Conservation (phyloP, 2,113 vertebrate genomes). For the Gambusia holbrooki region DNA sequence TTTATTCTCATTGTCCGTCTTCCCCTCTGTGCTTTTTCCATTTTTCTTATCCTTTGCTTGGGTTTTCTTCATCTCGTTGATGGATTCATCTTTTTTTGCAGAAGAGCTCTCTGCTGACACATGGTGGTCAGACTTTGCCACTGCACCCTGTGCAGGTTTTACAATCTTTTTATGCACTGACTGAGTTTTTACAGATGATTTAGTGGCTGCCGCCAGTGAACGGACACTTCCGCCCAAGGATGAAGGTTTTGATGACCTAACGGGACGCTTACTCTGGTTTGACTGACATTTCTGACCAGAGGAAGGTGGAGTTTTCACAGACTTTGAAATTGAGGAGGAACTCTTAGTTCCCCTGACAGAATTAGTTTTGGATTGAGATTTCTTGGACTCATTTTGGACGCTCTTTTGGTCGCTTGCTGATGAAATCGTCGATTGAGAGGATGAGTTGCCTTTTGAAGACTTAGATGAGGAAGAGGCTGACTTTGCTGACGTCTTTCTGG, state of each 20-base stretch:
- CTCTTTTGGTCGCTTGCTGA: neutral
- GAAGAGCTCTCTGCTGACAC: conserved; percentile 29
- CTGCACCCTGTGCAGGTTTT: neutral
- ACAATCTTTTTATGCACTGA: neutral
- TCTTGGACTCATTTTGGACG: conserved; percentile 2
- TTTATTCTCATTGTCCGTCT: neutral
- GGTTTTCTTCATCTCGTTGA: neutral
- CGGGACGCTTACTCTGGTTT: conserved; percentile 11
- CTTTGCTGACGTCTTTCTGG: conserved; percentile 7
- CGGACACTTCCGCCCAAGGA: neutral
- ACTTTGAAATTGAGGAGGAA: conserved; percentile 1
- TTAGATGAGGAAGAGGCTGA: conserved; percentile 9
- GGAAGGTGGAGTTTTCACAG: conserved; percentile 3
- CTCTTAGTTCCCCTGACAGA: neutral
- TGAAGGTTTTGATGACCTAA: neutral
- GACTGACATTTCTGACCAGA: conserved; percentile 6
- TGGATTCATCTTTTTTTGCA: conserved; percentile 12
- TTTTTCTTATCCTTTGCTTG: neutral
- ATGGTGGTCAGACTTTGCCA: conserved; percentile 21
- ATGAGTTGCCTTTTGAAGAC: neutral
- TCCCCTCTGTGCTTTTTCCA: neutral
- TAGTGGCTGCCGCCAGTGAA: neutral
- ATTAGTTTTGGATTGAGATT: neutral
- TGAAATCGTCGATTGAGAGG: conserved; percentile 1
- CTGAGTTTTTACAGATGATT: neutral